Evolutionary conservation across 2,113 vertebrate genomes (phyloP).

Genomic region (Ictidomys tridecemlineatus): DNA sequence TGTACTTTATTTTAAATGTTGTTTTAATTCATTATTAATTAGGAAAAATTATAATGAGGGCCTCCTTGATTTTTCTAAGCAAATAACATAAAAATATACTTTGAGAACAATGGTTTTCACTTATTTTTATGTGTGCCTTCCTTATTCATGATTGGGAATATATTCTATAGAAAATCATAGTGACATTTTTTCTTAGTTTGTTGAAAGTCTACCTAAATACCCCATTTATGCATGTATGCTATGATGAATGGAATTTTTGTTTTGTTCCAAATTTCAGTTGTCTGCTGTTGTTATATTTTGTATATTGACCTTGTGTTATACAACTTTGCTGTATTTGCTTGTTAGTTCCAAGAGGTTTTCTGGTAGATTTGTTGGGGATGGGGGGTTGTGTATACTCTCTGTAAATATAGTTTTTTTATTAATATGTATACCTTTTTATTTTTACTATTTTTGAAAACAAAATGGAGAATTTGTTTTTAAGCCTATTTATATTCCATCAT

Average conservation of each 20-base stretch:
- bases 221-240: neutral
- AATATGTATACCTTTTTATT: neutral
- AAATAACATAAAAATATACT: slow-evolving; percentile 1
- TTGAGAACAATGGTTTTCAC: neutral
- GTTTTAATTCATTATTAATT: slow-evolving; percentile 22
- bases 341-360: neutral
- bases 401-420: neutral
- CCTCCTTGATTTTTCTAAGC: slow-evolving; percentile 25
- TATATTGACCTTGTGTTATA: neutral
- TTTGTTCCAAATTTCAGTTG: slow-evolving; percentile 22
- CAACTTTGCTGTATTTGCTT: neutral
- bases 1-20: neutral
- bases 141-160: neutral
- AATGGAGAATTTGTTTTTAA: slow-evolving; percentile 10
- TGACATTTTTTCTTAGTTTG: neutral
- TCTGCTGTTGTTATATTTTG: neutral
- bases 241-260: neutral
- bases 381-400: neutral
- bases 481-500: slow-evolving; percentile 45
- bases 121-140: neutral
- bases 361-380: neutral
- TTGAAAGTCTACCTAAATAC: neutral
- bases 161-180: neutral
- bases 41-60: neutral
- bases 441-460: slow-evolving; percentile 32